These are phyloP conservation scores for Enteromius viviparus DNA, from an alignment of 2,797 vertebrate species.

Conservation along the genomic window DNA sequence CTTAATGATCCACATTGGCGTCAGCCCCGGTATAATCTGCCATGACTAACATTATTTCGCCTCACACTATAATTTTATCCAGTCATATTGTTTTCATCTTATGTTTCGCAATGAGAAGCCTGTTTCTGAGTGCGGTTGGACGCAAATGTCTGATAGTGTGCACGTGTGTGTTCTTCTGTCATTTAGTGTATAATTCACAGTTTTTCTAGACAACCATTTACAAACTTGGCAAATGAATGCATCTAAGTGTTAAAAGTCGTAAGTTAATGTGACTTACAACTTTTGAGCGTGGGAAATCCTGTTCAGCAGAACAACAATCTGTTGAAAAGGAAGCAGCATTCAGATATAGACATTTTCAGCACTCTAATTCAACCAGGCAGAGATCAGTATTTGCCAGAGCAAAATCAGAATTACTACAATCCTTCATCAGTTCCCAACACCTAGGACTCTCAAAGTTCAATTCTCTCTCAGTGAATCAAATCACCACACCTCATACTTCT, in stretches of 20 bases:
- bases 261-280: constrained; percentile 80
- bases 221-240: neutral
- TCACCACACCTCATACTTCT: constrained; percentile 86
- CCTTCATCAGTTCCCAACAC: neutral
- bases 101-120: too few relatives aligned
- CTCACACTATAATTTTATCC: neutral
- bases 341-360: neutral
- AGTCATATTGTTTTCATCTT: neutral
- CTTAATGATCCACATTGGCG: neutral
- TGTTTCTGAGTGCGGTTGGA: neutral
- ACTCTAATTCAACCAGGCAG: neutral
- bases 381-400: neutral
- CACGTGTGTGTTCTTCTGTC: neutral
- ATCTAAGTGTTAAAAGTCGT: too few relatives aligned
- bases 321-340: constrained; percentile 22
- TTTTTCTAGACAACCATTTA: neutral
- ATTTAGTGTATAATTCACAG: neutral
- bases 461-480: neutral
- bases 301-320: constrained; percentile 91
- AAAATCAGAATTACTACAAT: neutral
- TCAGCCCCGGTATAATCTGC: neutral
- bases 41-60: neutral
- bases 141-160: neutral
- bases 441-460: neutral
- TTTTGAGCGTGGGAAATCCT: constrained; percentile 92